Base-by-base conservation (phyloP, 2,888 invertebrate species). In the Seira ritae region DNA sequence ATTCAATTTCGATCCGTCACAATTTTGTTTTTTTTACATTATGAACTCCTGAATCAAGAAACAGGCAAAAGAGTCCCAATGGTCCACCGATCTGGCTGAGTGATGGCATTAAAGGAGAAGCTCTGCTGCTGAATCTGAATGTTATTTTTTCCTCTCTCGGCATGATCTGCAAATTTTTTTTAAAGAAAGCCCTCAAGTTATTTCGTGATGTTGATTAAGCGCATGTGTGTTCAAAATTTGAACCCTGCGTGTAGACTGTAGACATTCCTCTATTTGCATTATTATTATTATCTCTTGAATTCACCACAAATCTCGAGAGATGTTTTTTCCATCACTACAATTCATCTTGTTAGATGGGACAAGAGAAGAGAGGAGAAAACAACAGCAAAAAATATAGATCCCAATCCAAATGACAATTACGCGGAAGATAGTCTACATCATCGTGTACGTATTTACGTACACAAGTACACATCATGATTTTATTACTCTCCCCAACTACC, bases 1-100 rank as follows among this genome's bases (percentile, higher is more conserved):
- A 77, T 82, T 82, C 82, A 82, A 77, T 82, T 82, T 77, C 72
- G 76, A 76, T 72, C 76, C 72, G 82, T 77, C 77, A 77, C 82
- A 82, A n/a, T n/a, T n/a, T n/a, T n/a, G n/a, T n/a, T n/a, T 77
- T 76, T 82, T 50, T 31, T 72, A 65, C 60, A 75, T 67, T 81
- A 71, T 72, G 75, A 70, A 73, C 72, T 76, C 60, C 66, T 60
- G 69, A 74, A 66, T 83, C 78, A 73, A n/a, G 50, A 50, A 50
- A 50, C 50, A 50, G 15, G 12, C 50, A 2, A 50, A 37, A 67
- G n/a, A 67, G 68, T 67, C 68, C 17, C 20, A 37, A n/a, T n/a
- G 24, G 68, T 19, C 1, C 15, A 17, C 24, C 17, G n/a, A n/a
- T n/a, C n/a, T n/a, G n/a, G n/a, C n/a, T n/a, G n/a, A n/a, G n/a